Conservation (phyloP, 2,797 vertebrate species). For the Cirrhinus mrigala region DNA sequence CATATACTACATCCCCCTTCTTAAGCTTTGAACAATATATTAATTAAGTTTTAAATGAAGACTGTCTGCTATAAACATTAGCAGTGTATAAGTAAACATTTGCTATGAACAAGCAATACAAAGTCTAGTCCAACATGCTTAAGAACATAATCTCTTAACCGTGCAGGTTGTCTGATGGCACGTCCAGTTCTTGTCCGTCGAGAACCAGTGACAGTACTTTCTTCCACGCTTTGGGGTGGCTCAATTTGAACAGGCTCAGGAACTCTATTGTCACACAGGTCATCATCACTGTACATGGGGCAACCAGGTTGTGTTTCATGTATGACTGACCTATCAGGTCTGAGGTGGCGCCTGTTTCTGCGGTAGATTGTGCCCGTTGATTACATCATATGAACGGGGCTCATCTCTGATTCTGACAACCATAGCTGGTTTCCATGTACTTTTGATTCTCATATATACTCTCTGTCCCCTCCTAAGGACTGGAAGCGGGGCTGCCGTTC, state of each 20-base stretch:
- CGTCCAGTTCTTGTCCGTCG: too few species aligned
- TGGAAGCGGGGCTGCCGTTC: too few species aligned
- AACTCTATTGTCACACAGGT: neutral
- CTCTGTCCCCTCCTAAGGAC: too few species aligned
- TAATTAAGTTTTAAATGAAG: too few species aligned
- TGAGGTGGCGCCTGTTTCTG: neutral
- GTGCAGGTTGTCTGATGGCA: too few species aligned
- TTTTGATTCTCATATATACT: too few species aligned
- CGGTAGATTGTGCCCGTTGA: neutral
- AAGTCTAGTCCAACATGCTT: too few species aligned
- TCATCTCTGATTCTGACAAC: neutral
- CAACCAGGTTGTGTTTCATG: neutral
- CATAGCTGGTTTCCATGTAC: neutral
- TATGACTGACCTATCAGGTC: neutral
- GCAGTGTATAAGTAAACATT: too few species aligned
- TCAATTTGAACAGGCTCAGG: neutral
- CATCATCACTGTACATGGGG: neutral
- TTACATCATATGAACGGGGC: neutral
- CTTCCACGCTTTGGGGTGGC: neutral
- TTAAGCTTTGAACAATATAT: neutral
- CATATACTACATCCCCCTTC: neutral
- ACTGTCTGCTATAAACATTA: too few species aligned
- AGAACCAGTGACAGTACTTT: too few species aligned
- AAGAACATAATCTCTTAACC: too few species aligned
- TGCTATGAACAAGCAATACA: too few species aligned